These are phyloP conservation scores for Pharmacophagus antenor DNA, from an alignment of 2,888 invertebrate species.

Conservation along the genomic window DNA sequence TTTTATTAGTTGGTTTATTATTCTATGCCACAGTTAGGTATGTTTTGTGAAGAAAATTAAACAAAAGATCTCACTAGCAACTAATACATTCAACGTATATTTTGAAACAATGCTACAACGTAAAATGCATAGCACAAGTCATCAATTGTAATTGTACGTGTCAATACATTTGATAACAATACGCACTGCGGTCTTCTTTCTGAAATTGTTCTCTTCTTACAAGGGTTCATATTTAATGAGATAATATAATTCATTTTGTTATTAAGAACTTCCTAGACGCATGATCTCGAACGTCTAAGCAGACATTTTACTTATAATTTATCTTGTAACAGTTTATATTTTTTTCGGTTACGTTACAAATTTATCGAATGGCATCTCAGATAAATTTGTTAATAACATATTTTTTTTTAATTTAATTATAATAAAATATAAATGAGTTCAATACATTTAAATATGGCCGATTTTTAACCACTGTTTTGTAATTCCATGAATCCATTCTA, in stretches of 20 bases:
- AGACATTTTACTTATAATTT: too few species aligned
- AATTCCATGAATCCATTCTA: not conserved
- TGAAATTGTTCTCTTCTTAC: constrained; percentile 34
- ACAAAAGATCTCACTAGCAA: not conserved
- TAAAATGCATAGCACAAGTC: constrained; percentile 50
- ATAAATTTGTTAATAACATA: too few species aligned
- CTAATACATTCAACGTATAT: constrained; percentile 8
- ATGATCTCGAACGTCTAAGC: not conserved
- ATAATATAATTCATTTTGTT: constrained; percentile 39
- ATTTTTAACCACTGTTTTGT: not conserved
- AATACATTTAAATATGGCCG: too few species aligned
- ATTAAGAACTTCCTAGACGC: constrained; percentile 31
- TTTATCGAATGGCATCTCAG: too few species aligned
- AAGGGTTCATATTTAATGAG: constrained; percentile 36
- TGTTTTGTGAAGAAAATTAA: too few species aligned
- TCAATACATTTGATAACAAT: constrained; percentile 40
- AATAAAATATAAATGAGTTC: too few species aligned
- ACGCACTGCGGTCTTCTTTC: constrained; percentile 32
- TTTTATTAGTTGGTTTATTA: not conserved
- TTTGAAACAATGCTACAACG: constrained; percentile 26
- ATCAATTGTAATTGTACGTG: constrained; percentile 57
- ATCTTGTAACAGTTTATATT: too few species aligned
- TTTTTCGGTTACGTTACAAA: too few species aligned
- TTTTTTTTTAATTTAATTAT: too few species aligned
- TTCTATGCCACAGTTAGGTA: not conserved